phyloP scores from a whole-genome alignment of 2,113 vertebrate genomes.

The Spea multiplicata region DNA sequence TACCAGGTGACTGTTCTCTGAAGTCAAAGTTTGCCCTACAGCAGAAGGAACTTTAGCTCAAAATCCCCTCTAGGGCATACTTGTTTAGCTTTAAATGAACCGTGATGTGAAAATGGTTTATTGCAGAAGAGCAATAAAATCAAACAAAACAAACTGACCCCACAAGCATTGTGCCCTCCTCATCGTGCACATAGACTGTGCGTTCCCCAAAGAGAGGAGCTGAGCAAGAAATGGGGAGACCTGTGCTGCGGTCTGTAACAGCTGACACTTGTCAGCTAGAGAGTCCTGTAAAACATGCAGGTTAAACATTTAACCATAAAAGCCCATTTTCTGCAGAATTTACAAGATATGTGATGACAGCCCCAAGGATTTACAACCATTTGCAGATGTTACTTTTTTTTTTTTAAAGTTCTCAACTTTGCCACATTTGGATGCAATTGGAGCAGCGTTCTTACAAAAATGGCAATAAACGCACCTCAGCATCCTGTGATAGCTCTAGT shows the following conservation, averaged over 20 bases:
- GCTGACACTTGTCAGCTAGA: neutral
- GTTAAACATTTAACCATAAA: conserved; percentile 3
- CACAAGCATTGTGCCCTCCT: no score
- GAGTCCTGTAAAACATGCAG: neutral
- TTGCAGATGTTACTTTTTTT: neutral
- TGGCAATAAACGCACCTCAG: neutral
- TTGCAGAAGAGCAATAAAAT: no score
- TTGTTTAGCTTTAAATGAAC: no score
- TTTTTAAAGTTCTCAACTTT: neutral
- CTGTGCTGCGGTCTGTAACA: neutral
- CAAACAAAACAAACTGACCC: no score
- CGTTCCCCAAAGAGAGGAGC: neutral
- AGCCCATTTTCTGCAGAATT: neutral
- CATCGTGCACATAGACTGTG: neutral
- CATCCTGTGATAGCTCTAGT: neutral
- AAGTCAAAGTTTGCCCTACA: no score
- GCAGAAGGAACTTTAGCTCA: no score
- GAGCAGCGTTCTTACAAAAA: neutral
- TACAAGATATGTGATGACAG: conserved; percentile 2
- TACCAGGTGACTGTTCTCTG: no score
- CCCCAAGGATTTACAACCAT: neutral
- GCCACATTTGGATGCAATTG: neutral
- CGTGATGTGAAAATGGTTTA: no score
- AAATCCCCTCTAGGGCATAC: no score
- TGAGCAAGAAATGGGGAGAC: neutral